These are phyloP conservation scores for Lasioglossum zephyrum DNA, from an alignment of 2,888 invertebrate species.

Conservation along the genomic window DNA sequence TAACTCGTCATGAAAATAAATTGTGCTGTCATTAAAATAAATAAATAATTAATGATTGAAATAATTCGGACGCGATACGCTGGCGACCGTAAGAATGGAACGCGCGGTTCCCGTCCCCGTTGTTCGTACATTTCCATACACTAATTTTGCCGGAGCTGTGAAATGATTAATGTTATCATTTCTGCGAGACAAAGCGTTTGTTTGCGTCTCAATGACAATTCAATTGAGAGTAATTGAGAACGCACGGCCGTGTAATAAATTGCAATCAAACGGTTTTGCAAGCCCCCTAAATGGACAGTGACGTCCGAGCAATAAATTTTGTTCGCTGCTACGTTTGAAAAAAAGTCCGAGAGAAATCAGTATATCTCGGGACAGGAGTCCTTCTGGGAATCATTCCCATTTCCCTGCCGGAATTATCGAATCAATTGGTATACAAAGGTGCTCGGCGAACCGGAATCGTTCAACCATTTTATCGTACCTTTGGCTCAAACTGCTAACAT, in stretches of 20 bases:
- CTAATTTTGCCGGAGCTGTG: conserved; percentile 20
- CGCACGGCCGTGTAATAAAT: conserved; percentile 47
- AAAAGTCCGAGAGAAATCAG: conserved; percentile 20
- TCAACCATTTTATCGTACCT: conserved; percentile 26
- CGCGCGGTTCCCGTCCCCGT: neutral
- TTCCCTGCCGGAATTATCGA: conserved; percentile 28
- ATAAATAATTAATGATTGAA: conserved; percentile 1
- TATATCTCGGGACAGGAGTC: neutral
- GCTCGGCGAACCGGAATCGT: neutral
- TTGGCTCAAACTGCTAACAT: conserved; percentile 1
- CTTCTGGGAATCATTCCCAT: conserved; percentile 20
- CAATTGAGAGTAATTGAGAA: conserved; percentile 59
- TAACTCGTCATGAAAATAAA: conserved; percentile 10
- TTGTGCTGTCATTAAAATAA: neutral
- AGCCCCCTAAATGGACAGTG: conserved; percentile 27
- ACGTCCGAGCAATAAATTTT: conserved; percentile 40
- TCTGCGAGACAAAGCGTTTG: conserved; percentile 30
- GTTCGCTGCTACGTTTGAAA: conserved; percentile 1
- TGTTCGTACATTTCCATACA: conserved; percentile 21
- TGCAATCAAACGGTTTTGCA: conserved; percentile 30
- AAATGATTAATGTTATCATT: conserved; percentile 48
- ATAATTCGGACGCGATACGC: neutral
- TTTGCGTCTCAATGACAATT: conserved; percentile 39
- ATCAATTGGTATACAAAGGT: conserved; percentile 31
- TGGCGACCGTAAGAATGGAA: neutral